A percentile compares a stretch with the other conserved stretches of the same genome.
These are phyloP conservation scores for Pseudomyrmex flavicornis DNA, from an alignment of 1,140 invertebrate genomes.

Conservation along the genomic window DNA sequence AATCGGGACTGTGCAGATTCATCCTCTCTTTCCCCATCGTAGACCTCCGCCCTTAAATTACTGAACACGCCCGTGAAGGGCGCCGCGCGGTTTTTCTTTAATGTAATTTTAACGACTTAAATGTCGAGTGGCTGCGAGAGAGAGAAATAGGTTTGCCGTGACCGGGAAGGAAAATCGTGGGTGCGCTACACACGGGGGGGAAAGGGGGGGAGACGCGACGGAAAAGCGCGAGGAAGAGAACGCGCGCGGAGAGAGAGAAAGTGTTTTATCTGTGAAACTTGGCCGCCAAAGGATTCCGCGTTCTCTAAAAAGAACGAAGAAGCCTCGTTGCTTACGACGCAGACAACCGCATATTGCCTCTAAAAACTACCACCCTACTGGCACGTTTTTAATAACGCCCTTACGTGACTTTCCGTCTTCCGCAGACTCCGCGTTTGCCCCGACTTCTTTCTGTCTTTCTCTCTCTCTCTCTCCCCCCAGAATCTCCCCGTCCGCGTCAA, in stretches of 20 bases:
- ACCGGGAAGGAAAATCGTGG: constrained; percentile 1
- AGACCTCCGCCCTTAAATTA: constrained; percentile 49
- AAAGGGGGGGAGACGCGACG: neutral
- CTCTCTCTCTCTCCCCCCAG: neutral
- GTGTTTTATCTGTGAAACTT: constrained; percentile 55
- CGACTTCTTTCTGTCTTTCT: neutral
- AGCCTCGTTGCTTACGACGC: constrained; percentile 48
- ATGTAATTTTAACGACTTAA: constrained; percentile 61
- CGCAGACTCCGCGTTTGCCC: neutral
- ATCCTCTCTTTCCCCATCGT: neutral
- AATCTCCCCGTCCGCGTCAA: constrained; percentile 15
- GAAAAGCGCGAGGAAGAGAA: neutral
- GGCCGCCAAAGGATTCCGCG: constrained; percentile 12
- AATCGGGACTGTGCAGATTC: constrained; percentile 35
- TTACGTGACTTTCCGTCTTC: constrained; percentile 72
- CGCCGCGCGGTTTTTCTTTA: constrained; percentile 39
- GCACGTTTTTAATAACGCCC: constrained; percentile 79
- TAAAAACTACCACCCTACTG: constrained; percentile 74
- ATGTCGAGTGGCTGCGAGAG: constrained; percentile 50
- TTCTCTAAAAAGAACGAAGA: constrained; percentile 5
- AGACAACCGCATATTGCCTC: constrained; percentile 74
- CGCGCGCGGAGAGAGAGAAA: constrained; percentile 9
- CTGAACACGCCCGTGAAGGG: constrained; percentile 32
- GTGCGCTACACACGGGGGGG: neutral
- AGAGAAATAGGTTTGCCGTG: constrained; percentile 56